Evolutionary conservation across 1,140 invertebrate genomes (phyloP).

Genomic region (Potamilus streckersoni): DNA sequence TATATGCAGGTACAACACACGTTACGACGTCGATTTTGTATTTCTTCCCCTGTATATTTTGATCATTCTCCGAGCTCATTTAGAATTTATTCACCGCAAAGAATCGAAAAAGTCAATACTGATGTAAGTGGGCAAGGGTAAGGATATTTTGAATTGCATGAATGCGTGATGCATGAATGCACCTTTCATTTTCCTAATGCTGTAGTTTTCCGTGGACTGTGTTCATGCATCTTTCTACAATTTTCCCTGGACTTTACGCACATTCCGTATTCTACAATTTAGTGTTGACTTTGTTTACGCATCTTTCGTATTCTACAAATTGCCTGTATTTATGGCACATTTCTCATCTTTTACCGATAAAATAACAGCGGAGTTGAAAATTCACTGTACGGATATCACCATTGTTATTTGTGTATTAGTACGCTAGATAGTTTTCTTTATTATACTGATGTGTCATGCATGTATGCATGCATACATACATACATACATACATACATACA

Average conservation of each 20-base stretch:
- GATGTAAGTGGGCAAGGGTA: constrained; percentile 1
- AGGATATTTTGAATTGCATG: constrained; percentile 1
- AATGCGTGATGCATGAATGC: background rate
- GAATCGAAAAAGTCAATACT: background rate
- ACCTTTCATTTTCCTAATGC: constrained; percentile 1
- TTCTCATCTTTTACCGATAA: too few species aligned
- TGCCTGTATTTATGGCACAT: background rate
- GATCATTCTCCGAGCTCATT: constrained; percentile 35
- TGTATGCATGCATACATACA: too few species aligned
- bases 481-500: too few species aligned
- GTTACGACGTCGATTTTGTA: constrained; percentile 36
- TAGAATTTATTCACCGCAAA: constrained; percentile 28
- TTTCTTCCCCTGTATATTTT: constrained; percentile 14
- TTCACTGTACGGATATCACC: too few species aligned
- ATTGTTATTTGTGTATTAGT: too few species aligned
- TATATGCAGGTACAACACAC: constrained; percentile 35
- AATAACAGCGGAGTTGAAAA: too few species aligned
- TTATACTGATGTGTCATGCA: too few species aligned
- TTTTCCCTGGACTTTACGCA: constrained; percentile 2
- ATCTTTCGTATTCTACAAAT: background rate
- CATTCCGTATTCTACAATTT: constrained; percentile 12
- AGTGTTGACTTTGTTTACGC: constrained; percentile 3
- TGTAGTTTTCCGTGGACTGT: constrained; percentile 2
- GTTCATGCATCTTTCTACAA: background rate
- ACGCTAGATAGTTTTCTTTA: too few species aligned